Conservation (phyloP, 1,140 invertebrate genomes). For the Drosophila mayri region DNA sequence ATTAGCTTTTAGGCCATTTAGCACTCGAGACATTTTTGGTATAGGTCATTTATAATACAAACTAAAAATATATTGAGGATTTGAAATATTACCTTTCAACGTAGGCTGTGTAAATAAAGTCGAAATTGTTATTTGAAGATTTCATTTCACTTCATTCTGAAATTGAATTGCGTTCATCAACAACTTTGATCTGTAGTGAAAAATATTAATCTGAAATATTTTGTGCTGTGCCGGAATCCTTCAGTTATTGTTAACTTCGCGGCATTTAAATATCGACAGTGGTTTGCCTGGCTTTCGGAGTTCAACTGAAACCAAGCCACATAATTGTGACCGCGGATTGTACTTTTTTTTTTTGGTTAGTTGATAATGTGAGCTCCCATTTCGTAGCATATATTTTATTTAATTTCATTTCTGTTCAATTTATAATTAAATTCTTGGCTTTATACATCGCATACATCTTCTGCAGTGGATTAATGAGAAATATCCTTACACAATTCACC, state of each 20-base stretch:
- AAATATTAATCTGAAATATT: slow-evolving; percentile 3
- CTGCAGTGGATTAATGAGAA: background rate
- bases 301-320: slow-evolving; percentile 7
- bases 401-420: background rate
- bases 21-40: slow-evolving; percentile 63
- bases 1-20: slow-evolving; percentile 63
- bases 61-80: background rate
- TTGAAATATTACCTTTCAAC: too few species aligned
- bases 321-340: slow-evolving; percentile 2
- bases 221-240: background rate
- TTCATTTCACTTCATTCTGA: background rate
- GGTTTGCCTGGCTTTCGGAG: background rate
- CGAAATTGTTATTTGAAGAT: background rate
- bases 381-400: background rate
- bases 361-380: background rate
- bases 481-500: slow-evolving; percentile 3
- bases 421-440: background rate
- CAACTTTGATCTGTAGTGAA: background rate
- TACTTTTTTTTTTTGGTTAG: slow-evolving; percentile 5
- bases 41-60: slow-evolving; percentile 64
- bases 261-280: background rate
- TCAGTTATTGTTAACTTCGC: background rate
- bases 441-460: background rate
- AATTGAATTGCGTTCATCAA: background rate
- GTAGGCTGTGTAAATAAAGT: background rate